phyloP scores from a whole-genome alignment of 2,888 invertebrate species.

The Prosopocoilus inquinatus region DNA sequence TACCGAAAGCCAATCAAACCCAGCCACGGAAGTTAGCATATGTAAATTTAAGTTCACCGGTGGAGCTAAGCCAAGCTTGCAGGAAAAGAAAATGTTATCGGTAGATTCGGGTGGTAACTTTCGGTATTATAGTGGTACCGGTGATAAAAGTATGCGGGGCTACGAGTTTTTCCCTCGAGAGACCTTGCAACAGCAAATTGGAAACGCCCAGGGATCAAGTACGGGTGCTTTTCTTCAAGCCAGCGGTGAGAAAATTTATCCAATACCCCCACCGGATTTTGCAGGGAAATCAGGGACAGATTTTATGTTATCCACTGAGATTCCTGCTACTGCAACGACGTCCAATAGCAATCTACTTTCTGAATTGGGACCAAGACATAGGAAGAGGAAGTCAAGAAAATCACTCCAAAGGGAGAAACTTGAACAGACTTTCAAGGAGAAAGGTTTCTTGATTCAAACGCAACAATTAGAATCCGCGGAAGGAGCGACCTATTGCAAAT shows the following conservation, averaged over 20 bases:
- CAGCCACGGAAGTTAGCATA: slow-evolving; percentile 76
- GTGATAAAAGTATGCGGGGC: slow-evolving; percentile 73
- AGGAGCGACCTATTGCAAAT: slow-evolving; percentile 92
- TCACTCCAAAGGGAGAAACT: slow-evolving; percentile 84
- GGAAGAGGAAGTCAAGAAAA: slow-evolving; percentile 74
- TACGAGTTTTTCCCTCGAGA: slow-evolving; percentile 78
- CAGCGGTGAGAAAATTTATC: slow-evolving; percentile 56
- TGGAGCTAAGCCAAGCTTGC: slow-evolving; percentile 82
- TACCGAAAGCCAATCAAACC: slow-evolving; percentile 69
- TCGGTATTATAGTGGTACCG: slow-evolving; percentile 79
- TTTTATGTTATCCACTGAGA: slow-evolving; percentile 43
- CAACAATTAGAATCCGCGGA: slow-evolving; percentile 91
- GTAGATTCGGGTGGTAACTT: slow-evolving; percentile 89
- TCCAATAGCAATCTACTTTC: slow-evolving; percentile 6
- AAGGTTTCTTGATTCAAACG: slow-evolving; percentile 89
- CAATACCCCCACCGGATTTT: slow-evolving; percentile 41
- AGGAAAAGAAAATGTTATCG: slow-evolving; percentile 89
- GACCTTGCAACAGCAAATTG: slow-evolving; percentile 61
- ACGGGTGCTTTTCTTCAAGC: slow-evolving; percentile 55
- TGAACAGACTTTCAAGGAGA: slow-evolving; percentile 90
- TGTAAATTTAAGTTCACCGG: slow-evolving; percentile 94
- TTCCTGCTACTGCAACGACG: slow-evolving; percentile 33
- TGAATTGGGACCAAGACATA: slow-evolving; percentile 45
- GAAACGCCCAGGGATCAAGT: slow-evolving; percentile 54
- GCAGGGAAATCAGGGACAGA: slow-evolving; percentile 41